Evolutionary conservation across 2,797 vertebrate species (phyloP), one percentile per base, ranked within the genome.

Genomic region (Sarcophilus harrisii): DNA sequence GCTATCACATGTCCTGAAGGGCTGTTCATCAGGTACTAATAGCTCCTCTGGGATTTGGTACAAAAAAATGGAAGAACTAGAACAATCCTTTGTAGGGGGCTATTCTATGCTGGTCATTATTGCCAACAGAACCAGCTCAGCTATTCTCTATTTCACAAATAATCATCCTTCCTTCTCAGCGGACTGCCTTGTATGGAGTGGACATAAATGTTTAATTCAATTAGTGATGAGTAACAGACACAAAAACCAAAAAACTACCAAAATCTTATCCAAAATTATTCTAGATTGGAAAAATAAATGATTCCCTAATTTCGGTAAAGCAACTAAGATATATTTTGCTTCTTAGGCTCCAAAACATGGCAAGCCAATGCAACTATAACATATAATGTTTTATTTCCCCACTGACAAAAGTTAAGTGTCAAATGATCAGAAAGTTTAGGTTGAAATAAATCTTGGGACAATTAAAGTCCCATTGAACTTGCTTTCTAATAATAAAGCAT

Each of bases 401-500:
- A 45, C 49, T 66, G 91, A 91, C 58, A 90, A 96, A 96, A 73
- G 57, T 45, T 57, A 90, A 90, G n/a, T 11, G 52, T 57, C 73
- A 58, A 94, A 91, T 49, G 45, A 59, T 57, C 21, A 54, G 16
- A 58, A 94, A n/a, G 52, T 28, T 57, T 62, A 58, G 58, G 49
- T 10, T 90, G 45, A 94, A 93, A 92, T 90, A 58, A 96, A 91
- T 90, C n/a, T 92, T 45, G 18, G 13, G 60, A 6, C 52, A 52
- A 95, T 87, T 92, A 87, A 57, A 94, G 38, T 87, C 10, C 38
- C 73, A 87, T 87, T 38, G 27, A 49, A 87, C 93, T 60, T 90
- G 55, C 91, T 90, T 92, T 89, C 58, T 90, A 29, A 30, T 58
- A n/a, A 29, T 58, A 21, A 87, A 87, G 8, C 38, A 87, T 49